Evolutionary conservation across 2,113 vertebrate genomes (phyloP), one percentile per base, ranked within the genome.

Genomic region (Cricetomys ansorgei): DNA sequence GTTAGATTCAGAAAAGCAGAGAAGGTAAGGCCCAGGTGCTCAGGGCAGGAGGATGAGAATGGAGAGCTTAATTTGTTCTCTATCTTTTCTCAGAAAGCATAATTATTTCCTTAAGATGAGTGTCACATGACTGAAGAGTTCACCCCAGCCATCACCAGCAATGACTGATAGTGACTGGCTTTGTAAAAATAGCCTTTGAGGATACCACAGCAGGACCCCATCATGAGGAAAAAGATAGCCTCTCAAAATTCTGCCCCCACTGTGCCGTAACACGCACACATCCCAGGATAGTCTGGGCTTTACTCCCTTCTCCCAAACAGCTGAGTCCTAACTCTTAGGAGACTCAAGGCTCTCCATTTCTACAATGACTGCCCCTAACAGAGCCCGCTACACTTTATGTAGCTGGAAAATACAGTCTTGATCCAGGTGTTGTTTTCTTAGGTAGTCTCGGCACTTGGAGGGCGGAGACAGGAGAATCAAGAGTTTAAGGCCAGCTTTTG

Each of bases 21-120:
- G 83, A 64, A 77, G 73, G n/a, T 48, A 29, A 89, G 65, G 45
- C 2, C 3, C 48, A 88, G 89, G 72, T 64, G 53, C 40, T 27
- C 53, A 64, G 86, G 77, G 59, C 1, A 9, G 31, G 53, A 76
- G 45, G 57, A 70, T 53, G 34, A 96, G 73, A 85, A 65, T 57
- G 31, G 48, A 67, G 89, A 85, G 59, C 27, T 84, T 84, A 53
- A 59, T 40, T 65, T 62, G 13, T 69, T 96, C 55, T 50, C 67
- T 40, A 80, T 55, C 57, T 64, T 65, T 83, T 50, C 65, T 59
- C 40, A 43, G 89, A 87, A 91, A 91, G 62, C 84, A 62, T 50
- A 34, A 79, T 89, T 50, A 57, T 85, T 89, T 93, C 93, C 94
- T 89, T 87, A 89, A 96, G 75, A 23, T n/a, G 65, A 59, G 45